Evolutionary conservation across 2,113 vertebrate genomes (phyloP).

Genomic region (Peucedramus taeniatus): DNA sequence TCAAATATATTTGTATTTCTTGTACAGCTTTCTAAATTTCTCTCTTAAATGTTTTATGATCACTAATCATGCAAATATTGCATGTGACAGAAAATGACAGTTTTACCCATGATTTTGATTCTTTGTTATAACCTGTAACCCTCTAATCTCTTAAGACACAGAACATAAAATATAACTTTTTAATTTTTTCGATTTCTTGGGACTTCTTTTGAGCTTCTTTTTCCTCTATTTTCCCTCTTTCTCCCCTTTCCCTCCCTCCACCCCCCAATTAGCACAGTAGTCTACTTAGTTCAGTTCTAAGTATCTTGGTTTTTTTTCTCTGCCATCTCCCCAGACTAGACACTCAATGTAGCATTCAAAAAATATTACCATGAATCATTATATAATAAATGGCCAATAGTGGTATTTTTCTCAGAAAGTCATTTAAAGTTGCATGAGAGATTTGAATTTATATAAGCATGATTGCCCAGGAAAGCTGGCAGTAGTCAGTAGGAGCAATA

Average conservation of each 20-base stretch:
- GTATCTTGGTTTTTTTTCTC: neutral
- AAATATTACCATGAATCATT: neutral
- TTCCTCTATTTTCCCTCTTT: neutral
- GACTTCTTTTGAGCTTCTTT: neutral
- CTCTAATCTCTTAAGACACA: neutral
- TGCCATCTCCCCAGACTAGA: neutral
- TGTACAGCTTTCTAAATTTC: neutral
- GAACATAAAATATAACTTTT: neutral
- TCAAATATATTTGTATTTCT: neutral
- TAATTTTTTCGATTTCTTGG: neutral
- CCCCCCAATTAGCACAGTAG: neutral
- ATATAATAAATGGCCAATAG: neutral
- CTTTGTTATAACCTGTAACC: neutral
- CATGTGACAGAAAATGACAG: neutral
- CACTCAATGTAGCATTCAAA: neutral
- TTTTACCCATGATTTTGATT: neutral
- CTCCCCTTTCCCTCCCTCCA: fast-evolving
- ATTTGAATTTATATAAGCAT: neutral
- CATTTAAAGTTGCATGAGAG: constrained; percentile 8
- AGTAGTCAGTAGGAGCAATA: constrained; percentile 50
- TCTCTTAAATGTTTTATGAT: neutral
- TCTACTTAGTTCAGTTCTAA: neutral
- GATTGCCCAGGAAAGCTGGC: constrained; percentile 26
- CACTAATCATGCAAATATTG: neutral
- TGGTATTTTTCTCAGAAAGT: neutral